Percentiles rank a stretch among this genome's conserved stretches.
Conservation (phyloP, 2,888 invertebrate genomes). For the Rhingia campestris region DNA sequence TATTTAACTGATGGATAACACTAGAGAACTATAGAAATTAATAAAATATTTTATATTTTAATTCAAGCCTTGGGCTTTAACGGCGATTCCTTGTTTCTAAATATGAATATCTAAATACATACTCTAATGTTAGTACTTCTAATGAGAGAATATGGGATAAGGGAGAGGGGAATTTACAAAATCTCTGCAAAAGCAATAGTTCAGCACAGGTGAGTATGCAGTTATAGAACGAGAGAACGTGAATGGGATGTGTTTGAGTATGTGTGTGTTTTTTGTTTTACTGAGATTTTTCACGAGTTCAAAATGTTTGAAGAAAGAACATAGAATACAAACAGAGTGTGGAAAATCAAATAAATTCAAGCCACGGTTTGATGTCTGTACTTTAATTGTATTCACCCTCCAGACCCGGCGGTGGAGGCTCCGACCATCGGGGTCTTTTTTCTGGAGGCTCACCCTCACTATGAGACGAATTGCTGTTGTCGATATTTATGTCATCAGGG, state of each 20-base stretch:
- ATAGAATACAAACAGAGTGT: slow-evolving; percentile 27
- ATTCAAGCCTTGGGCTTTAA: slow-evolving; percentile 51
- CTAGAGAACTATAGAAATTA: slow-evolving; percentile 10
- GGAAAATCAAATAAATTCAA: slow-evolving; percentile 13
- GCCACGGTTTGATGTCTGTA: not conserved
- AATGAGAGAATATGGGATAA: slow-evolving; percentile 15
- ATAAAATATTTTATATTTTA: slow-evolving; percentile 67
- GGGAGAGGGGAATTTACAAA: slow-evolving; percentile 34
- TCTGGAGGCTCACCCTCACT: slow-evolving; percentile 52
- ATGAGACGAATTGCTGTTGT: slow-evolving; percentile 26
- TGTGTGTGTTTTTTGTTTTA: slow-evolving; percentile 12
- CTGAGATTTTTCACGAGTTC: slow-evolving; percentile 45
- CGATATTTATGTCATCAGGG: slow-evolving; percentile 80
- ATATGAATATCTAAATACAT: slow-evolving; percentile 49
- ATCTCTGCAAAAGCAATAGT: slow-evolving; percentile 21
- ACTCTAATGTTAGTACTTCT: slow-evolving; percentile 43
- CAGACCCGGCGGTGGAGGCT: slow-evolving; percentile 77
- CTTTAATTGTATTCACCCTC: slow-evolving; percentile 75
- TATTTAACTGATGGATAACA: slow-evolving; percentile 35
- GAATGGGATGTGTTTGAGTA: slow-evolving; percentile 20
- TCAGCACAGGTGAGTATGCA: slow-evolving; percentile 10
- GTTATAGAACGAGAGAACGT: not conserved
- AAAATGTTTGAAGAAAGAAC: not conserved
- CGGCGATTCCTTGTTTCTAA: slow-evolving; percentile 38
- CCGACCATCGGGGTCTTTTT: slow-evolving; percentile 75